Evolutionary conservation across 2,113 vertebrate genomes (phyloP).

Genomic region (Sphyrna mokarran): DNA sequence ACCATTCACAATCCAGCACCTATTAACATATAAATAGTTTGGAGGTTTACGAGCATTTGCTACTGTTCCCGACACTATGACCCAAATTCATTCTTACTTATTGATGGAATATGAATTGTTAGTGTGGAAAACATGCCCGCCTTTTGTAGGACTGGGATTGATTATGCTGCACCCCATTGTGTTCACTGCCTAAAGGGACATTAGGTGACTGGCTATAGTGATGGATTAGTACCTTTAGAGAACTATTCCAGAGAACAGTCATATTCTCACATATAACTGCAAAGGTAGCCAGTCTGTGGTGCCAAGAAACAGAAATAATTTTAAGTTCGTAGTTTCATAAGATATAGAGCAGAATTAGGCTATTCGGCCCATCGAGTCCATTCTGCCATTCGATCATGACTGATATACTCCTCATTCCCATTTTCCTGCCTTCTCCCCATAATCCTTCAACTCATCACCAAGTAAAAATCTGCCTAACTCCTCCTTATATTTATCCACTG

Average conservation of each 20-base stretch:
- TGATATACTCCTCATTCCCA: too few species aligned
- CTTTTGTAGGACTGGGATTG: background rate
- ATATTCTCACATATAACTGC: background rate
- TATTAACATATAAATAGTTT: slow-evolving; percentile 18
- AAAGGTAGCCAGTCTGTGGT: background rate
- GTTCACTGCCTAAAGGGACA: background rate
- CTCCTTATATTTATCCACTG: too few species aligned
- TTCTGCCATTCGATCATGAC: too few species aligned
- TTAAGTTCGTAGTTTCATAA: too few species aligned
- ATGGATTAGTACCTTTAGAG: background rate
- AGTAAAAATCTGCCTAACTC: too few species aligned
- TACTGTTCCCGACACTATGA: background rate
- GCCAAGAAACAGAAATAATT: too few species aligned
- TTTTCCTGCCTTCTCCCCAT: too few species aligned
- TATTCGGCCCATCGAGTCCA: too few species aligned
- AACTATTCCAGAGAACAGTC: background rate
- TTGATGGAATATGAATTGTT: slow-evolving; percentile 9
- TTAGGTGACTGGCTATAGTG: background rate
- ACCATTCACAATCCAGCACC: background rate
- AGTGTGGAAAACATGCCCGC: too few species aligned
- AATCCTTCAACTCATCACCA: too few species aligned
- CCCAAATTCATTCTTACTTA: background rate
- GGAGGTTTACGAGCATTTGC: background rate
- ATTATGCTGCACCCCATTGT: background rate
- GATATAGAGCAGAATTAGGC: too few species aligned